A percentile compares a stretch with the other conserved stretches of the same genome.
These are phyloP conservation scores for Chloropsis hardwickii DNA, from an alignment of 2,113 vertebrate genomes.

Conservation along the genomic window DNA sequence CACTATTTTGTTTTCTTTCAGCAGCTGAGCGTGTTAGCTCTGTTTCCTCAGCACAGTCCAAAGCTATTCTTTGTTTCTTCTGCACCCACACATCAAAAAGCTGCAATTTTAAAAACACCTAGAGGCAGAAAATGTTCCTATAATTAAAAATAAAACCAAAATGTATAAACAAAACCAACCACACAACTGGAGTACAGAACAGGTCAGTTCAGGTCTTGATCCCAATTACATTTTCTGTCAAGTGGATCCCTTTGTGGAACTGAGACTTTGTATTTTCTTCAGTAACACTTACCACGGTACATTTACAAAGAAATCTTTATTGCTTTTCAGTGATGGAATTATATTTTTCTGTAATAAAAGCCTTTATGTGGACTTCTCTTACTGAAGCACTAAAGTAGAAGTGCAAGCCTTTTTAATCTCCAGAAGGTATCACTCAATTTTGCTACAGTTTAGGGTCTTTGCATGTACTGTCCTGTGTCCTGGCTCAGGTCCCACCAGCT, in stretches of 20 bases:
- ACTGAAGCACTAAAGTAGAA: background rate
- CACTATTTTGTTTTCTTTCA: background rate
- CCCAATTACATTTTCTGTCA: conserved; percentile 43
- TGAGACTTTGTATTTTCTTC: background rate
- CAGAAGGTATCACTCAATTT: background rate
- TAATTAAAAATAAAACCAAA: conserved; percentile 27
- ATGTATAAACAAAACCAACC: background rate
- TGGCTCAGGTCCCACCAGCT: background rate
- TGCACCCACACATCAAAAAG: background rate
- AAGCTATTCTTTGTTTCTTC: background rate
- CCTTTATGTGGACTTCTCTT: background rate
- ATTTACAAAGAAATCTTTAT: conserved; percentile 26
- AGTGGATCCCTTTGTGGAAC: background rate
- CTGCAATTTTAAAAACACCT: background rate
- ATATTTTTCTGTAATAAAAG: conserved; percentile 3
- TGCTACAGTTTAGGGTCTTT: background rate
- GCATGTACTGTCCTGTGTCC: background rate
- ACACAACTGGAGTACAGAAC: background rate
- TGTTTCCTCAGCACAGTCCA: background rate
- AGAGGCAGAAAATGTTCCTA: background rate
- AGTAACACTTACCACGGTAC: background rate
- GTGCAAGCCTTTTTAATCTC: background rate
- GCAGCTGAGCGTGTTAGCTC: background rate
- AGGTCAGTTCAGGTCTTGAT: conserved; percentile 14
- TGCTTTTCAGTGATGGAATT: conserved; percentile 18